Conservation (phyloP, 2,797 vertebrate genomes). For the Parambassis ranga region DNA sequence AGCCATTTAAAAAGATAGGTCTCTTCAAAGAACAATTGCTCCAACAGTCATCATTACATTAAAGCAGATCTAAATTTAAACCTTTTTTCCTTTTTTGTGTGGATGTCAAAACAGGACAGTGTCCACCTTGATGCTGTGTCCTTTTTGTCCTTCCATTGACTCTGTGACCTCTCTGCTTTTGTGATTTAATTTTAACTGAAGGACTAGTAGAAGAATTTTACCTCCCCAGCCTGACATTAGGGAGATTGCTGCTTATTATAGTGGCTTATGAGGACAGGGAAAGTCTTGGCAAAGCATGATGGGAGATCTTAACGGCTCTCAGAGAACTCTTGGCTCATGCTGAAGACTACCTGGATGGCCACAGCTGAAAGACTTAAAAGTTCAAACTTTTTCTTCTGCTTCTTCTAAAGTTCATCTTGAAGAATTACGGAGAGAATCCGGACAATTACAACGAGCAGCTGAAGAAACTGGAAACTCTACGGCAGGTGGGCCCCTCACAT, state of each 20-base stretch:
- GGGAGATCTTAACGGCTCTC: neutral
- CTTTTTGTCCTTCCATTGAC: neutral
- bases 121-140: neutral
- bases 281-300: constrained; percentile 27
- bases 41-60: too few relatives aligned
- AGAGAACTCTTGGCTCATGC: neutral
- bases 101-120: neutral
- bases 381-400: neutral
- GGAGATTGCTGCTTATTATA: constrained; percentile 7
- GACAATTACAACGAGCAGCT: constrained; percentile 96
- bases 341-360: neutral
- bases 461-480: constrained; percentile 92
- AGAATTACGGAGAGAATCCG: constrained; percentile 96
- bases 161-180: neutral
- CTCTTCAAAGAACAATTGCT: too few relatives aligned
- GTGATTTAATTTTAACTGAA: constrained; percentile 11
- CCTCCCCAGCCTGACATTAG: constrained; percentile 23
- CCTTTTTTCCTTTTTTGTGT: neutral
- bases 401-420: constrained; percentile 88
- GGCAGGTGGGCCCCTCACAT: constrained; percentile 81
- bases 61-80: too few relatives aligned
- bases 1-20: too few relatives aligned
- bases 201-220: neutral
- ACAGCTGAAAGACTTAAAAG: neutral
- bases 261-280: neutral